phyloP scores from a whole-genome alignment of 2,888 invertebrate species.

The Thera britannica region DNA sequence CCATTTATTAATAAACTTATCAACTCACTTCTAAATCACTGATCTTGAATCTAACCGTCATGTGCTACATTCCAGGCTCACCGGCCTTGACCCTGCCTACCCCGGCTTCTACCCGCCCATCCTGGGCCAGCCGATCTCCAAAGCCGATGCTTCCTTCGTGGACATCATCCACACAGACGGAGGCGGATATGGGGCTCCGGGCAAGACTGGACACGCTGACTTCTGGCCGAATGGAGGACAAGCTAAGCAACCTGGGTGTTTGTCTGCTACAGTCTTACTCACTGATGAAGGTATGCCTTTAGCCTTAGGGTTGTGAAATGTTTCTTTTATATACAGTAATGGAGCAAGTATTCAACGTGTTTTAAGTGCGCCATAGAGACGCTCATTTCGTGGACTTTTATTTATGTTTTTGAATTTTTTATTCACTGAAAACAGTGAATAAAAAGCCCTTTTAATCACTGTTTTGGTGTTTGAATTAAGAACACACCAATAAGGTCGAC shows the following conservation, averaged over 20 bases:
- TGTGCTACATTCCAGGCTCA: conserved; percentile 49
- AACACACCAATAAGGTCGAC: too few species aligned
- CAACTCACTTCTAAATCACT: too few species aligned
- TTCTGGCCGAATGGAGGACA: conserved; percentile 79
- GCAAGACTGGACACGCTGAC: conserved; percentile 64
- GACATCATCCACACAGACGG: conserved; percentile 80
- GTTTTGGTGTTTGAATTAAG: too few species aligned
- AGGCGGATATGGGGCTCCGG: conserved; percentile 66
- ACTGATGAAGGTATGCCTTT: conserved; percentile 56
- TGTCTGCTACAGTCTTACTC: conserved; percentile 51
- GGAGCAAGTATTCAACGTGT: neutral
- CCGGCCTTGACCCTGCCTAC: conserved; percentile 78
- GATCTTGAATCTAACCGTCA: neutral
- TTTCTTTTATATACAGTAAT: too few species aligned
- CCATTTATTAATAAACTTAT: too few species aligned
- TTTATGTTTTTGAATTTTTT: too few species aligned
- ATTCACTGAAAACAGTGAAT: too few species aligned
- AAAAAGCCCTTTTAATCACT: too few species aligned
- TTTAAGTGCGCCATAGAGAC: neutral
- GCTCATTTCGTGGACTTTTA: too few species aligned
- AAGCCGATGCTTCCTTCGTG: conserved; percentile 71
- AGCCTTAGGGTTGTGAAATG: too few species aligned
- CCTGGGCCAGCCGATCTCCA: conserved; percentile 50
- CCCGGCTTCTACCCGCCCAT: conserved; percentile 69
- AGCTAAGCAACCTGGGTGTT: conserved; percentile 78